These are phyloP conservation scores for Tauraco erythrolophus DNA, from an alignment of 2,113 vertebrate species.

Conservation along the genomic window DNA sequence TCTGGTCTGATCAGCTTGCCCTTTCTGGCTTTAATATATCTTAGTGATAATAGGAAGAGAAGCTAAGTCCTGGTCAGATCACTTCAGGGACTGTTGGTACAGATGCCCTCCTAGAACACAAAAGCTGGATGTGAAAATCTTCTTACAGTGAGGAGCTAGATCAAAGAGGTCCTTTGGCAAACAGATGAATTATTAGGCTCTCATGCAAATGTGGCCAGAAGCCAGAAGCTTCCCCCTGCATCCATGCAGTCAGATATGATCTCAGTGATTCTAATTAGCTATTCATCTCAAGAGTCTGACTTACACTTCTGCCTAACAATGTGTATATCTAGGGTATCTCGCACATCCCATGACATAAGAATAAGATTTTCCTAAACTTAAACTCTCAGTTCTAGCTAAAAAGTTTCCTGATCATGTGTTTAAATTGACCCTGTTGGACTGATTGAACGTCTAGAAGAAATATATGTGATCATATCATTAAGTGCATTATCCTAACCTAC, in stretches of 20 bases:
- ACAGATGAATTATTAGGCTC: background rate
- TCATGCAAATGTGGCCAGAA: background rate
- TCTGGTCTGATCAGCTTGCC: background rate
- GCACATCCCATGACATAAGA: background rate
- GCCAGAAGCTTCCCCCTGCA: background rate
- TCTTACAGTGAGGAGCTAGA: conserved; percentile 1
- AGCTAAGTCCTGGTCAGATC: conserved; percentile 18
- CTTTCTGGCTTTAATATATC: background rate
- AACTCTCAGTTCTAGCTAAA: background rate
- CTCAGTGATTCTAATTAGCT: background rate
- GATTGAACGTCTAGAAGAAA: background rate
- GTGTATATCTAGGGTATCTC: background rate
- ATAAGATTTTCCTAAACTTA: background rate
- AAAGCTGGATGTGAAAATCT: conserved; percentile 23
- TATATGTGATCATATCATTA: background rate
- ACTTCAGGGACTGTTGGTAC: background rate
- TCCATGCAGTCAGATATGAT: background rate
- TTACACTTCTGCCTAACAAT: background rate
- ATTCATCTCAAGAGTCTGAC: background rate
- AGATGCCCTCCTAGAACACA: conserved; percentile 2
- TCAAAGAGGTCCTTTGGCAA: conserved; percentile 30
- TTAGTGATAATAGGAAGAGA: background rate
- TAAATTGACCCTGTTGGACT: background rate
- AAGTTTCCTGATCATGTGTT: background rate
- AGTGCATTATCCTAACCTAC: background rate